Evolutionary conservation across 1,140 invertebrate genomes (phyloP), one percentile per base, ranked within the genome.

Genomic region (Calephelis nemesis): DNA sequence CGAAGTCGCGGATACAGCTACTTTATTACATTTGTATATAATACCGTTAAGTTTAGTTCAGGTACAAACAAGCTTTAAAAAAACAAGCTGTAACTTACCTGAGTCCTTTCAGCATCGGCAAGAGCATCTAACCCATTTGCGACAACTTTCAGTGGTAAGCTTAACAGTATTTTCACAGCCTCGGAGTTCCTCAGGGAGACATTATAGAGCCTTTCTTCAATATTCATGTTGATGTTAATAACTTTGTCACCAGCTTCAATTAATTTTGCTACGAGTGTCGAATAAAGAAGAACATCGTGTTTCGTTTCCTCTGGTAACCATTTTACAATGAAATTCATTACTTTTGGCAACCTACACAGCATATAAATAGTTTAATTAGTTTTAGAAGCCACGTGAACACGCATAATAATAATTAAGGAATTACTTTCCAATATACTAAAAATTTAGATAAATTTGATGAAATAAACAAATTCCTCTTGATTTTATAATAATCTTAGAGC

Each of bases 101-200:
- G 90, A 12, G 83, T 76, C 71, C 89, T 81, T 65, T 92, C 85
- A 13, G 85, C 76, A 78, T 92, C 83, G 6, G 86, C 78, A 39
- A 92, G 79, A 39, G 79, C 92, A 62, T 92, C 89, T 42, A 92
- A 84, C 0, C 84, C 84, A 65, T 87, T 89, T 7, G 76, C 77
- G 15, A 92, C 67, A 19, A 88, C 69, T 12, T 73, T 7, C 0
- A 82, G 69, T 6, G 84, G 83, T 9, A 92, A 62, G 0, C 63
- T 62, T 7, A 79, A 42, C 11, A 92, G 69, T 19, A 85, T 65
- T 68, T 84, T 76, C 12, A 92, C 71, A 12, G 79, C 90, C 7
- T 74, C 71, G 7, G 88, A 83, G 68, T 92, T 79, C 67, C 85
- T 74, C 74, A 78, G 47, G 64, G 84, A 84, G 0, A 85, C 80